These are phyloP conservation scores for Glossophaga mutica DNA, from an alignment of 2,797 vertebrate species.

Conservation along the genomic window DNA sequence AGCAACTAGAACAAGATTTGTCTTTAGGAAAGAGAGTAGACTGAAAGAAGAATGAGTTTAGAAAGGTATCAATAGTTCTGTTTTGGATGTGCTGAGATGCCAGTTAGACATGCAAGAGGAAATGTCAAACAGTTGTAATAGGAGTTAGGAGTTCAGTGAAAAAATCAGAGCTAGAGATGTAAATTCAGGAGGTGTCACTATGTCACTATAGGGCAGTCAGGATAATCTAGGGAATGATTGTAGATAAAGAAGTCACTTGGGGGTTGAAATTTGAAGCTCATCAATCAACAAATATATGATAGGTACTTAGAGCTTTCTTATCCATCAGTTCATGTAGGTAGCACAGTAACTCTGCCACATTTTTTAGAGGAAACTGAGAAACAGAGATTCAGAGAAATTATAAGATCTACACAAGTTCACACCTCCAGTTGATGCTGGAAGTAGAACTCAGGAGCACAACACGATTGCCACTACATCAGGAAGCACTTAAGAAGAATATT, in stretches of 20 bases:
- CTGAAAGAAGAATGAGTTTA: background rate
- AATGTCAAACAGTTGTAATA: background rate
- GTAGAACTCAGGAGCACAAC: background rate
- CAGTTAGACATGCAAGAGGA: background rate
- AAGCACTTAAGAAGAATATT: background rate
- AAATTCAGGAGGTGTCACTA: background rate
- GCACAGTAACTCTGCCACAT: background rate
- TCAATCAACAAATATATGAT: background rate
- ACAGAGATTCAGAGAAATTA: background rate
- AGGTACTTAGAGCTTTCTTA: background rate
- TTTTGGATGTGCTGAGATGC: background rate
- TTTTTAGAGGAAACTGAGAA: background rate
- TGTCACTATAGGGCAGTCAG: background rate
- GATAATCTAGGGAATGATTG: background rate
- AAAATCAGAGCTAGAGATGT: background rate
- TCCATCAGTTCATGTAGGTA: background rate
- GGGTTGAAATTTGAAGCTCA: background rate
- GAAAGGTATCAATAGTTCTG: background rate
- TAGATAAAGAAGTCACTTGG: background rate
- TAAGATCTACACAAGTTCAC: background rate
- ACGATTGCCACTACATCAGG: background rate
- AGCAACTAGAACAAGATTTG: background rate
- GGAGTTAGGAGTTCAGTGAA: background rate
- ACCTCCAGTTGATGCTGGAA: background rate
- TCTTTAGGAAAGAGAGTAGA: background rate